phyloP scores from a whole-genome alignment of 2,888 invertebrate species.

The Matsumyia berberina region DNA sequence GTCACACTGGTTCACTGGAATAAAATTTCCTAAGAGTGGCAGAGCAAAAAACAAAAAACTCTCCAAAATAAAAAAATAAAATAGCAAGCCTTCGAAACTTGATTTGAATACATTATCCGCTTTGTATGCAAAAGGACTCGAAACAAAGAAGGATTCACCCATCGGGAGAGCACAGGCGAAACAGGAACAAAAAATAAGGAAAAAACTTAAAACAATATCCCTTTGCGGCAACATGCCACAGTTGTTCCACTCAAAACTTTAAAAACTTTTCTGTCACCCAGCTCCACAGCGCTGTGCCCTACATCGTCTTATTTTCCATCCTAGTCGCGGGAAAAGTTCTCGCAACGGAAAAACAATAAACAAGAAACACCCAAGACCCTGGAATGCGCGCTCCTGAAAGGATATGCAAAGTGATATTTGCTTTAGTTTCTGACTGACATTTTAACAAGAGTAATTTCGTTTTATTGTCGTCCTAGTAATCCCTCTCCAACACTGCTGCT shows the following conservation, averaged over 20 bases:
- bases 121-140: constrained; percentile 48
- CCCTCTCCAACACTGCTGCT: background rate
- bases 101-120: constrained; percentile 74
- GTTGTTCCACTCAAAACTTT: constrained; percentile 58
- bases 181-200: constrained; percentile 10
- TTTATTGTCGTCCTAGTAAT: constrained; percentile 44
- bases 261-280: constrained; percentile 55
- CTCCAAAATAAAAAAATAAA: constrained; percentile 14
- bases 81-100: constrained; percentile 61
- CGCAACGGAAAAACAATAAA: constrained; percentile 48
- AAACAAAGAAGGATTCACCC: constrained; percentile 41
- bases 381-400: constrained; percentile 36
- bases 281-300: background rate
- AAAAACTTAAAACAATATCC: constrained; percentile 65
- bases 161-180: constrained; percentile 9
- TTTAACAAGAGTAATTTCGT: constrained; percentile 69
- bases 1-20: constrained; percentile 67
- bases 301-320: constrained; percentile 21
- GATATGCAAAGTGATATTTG: constrained; percentile 74
- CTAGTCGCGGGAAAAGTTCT: constrained; percentile 65
- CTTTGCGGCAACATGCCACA: constrained; percentile 64
- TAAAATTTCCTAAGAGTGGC: constrained; percentile 27
- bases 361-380: constrained; percentile 16
- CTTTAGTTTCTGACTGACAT: constrained; percentile 69
- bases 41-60: constrained; percentile 9